Evolutionary conservation across 1,140 invertebrate species (phyloP).

Genomic region (Mactra quadrangularis): DNA sequence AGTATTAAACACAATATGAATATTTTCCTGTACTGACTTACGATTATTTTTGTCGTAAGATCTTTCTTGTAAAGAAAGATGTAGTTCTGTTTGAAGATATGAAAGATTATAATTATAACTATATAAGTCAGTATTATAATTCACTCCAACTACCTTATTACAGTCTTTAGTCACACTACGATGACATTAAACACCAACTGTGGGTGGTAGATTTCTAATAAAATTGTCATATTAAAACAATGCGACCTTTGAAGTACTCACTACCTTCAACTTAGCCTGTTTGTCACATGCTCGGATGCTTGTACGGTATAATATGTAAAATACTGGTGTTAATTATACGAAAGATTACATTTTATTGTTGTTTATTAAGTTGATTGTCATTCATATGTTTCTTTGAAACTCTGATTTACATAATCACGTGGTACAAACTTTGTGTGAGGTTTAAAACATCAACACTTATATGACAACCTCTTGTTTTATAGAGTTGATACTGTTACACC

Average conservation of each 20-base stretch:
- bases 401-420: slow-evolving; percentile 38
- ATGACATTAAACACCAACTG: neutral
- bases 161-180: slow-evolving; percentile 7
- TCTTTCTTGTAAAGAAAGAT: too few relatives aligned
- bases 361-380: slow-evolving; percentile 15
- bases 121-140: too few relatives aligned
- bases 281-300: neutral
- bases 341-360: slow-evolving; percentile 44
- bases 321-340: slow-evolving; percentile 24
- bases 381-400: slow-evolving; percentile 8
- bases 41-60: too few relatives aligned
- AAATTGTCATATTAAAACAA: slow-evolving; percentile 40
- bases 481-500: too few relatives aligned
- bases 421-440: slow-evolving; percentile 8
- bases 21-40: too few relatives aligned
- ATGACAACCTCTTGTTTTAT: too few relatives aligned
- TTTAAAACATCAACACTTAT: neutral
- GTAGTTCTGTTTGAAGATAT: too few relatives aligned
- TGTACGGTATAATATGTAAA: slow-evolving; percentile 17
- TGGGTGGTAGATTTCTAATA: slow-evolving; percentile 33
- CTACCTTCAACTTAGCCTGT: neutral
- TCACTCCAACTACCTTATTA: slow-evolving; percentile 15
- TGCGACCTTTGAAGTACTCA: slow-evolving; percentile 8
- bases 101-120: too few relatives aligned
- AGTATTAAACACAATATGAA: too few relatives aligned